Evolutionary conservation across 1,140 invertebrate species (phyloP), one percentile per base, ranked within the genome.

Genomic region (Anoplolepis gracilipes): DNA sequence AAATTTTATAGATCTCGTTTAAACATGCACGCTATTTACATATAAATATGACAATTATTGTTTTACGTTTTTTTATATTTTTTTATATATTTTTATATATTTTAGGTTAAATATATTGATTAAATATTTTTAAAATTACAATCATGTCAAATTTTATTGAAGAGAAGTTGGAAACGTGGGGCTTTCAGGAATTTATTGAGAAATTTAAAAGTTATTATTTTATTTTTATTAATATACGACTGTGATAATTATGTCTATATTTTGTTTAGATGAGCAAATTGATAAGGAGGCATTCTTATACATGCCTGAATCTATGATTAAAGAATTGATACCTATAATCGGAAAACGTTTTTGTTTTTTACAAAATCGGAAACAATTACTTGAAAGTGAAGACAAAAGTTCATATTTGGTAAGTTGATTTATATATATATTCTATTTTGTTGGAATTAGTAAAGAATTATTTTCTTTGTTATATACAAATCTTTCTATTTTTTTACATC

Each of bases 251-350:
- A 30, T 49, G 8, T 70, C 33, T 11, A 13, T 19, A 69, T 70
- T 53, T 33, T 70, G 8, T 70, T 70, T 70, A 70, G 42, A 70
- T 53, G 67, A 70, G 8, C 42, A 70, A 70, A 70, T 70, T n/a
- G 19, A 70, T 70, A n/a, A 70, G 8, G 7, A 70, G 8, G 46
- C 28, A 53, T 70, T 70, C 4, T 0, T 70, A 30, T 4, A 70
- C 30, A 70, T 70, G 46, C 28, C 67, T 30, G 67, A 53, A 19
- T 28, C 25, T 33, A 53, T 70, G 67, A 10, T 70, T 0, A 70
- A 70, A 10, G 67, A 70, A 13, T 30, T 70, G 30, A 70, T 70
- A 33, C 67, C 67, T n/a, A 33, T n/a, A 53, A 33, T 72, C 1
- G 69, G 69, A 53, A 72, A 72, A 8, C 69, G 69, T 19, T 53